Percentiles rank a stretch among this genome's conserved stretches.
Conservation (phyloP, 2,888 invertebrate genomes). For the Kuschelorhynchus macadamiae region DNA sequence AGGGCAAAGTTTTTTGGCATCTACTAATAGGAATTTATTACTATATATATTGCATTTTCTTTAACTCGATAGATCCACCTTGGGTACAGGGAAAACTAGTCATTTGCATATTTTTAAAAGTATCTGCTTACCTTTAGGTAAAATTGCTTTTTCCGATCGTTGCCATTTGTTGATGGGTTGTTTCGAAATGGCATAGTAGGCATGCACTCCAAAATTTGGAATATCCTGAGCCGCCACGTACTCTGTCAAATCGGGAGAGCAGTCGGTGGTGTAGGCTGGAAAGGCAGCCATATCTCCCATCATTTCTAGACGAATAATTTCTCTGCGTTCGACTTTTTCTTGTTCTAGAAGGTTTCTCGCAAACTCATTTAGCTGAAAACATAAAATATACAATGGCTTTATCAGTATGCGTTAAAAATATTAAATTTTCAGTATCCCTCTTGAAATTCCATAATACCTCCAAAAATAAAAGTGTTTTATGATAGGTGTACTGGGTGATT, state of each 20-base stretch:
- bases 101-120: too few relatives aligned
- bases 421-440: too few relatives aligned
- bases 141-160: conserved; percentile 62
- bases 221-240: conserved; percentile 70
- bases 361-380: conserved; percentile 58
- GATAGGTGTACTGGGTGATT: too few relatives aligned
- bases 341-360: conserved; percentile 63
- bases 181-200: conserved; percentile 70
- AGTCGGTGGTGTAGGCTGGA: conserved; percentile 64
- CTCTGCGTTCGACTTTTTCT: conserved; percentile 57
- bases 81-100: too few relatives aligned
- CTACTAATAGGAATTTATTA: too few relatives aligned
- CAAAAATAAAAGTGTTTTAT: too few relatives aligned
- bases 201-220: conserved; percentile 70
- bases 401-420: conserved; percentile 1
- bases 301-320: conserved; percentile 53
- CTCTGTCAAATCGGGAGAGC: conserved; percentile 67
- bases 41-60: too few relatives aligned
- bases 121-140: conserved; percentile 63
- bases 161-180: conserved; percentile 68
- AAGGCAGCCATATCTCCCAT: conserved; percentile 58
- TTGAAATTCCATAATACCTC: too few relatives aligned
- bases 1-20: too few relatives aligned
- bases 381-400: neutral
- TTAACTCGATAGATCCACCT: too few relatives aligned